Evolutionary conservation across 2,888 invertebrate genomes (phyloP), one percentile per base, ranked within the genome.

Genomic region (Rhimphoctona megacephalus): DNA sequence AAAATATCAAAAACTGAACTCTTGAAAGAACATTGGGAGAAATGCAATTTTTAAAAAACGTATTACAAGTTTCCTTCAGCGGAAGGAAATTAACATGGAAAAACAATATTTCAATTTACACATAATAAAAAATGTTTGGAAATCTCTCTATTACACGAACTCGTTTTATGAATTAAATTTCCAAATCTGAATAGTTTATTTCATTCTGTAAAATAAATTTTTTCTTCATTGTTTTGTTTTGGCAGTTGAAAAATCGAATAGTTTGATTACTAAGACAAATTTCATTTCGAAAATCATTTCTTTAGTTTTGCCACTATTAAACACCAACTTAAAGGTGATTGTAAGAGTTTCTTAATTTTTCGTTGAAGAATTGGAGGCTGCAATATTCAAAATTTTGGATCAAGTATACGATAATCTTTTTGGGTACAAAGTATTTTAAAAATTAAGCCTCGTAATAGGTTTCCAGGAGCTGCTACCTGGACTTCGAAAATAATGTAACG

Each of bases 401-500:
- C 39, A 36, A 69, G 39, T 54, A 39, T 19, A 52, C 17, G 33
- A 11, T 43, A 74, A 57, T 80, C 52, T 72, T 22, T 22, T 39
- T 9, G 67, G 64, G 67, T 74, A 67, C 43, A 9, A 17, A 64
- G 43, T 57, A 43, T 54, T 69, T 69, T 66, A n/a, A 73, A 72
- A 74, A 70, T 61, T 49, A 76, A 83, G 82, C 49, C 67, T 54
- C 81, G 76, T 83, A 85, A 87, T 85, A 73, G 64, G 74, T 7
- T 69, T 54, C 33, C 39, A 36, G 57, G 46, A 73, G 78, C 81
- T 70, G 77, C 67, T 88, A 87, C 88, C 88, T 88, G 88, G 72
- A 72, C 67, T 77, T 33, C n/a, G 25, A 69, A 85, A 61, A 70
- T 74, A 78, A 73, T 81, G 83, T 80, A 49, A 61, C 66, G 74